Evolutionary conservation across 2,113 vertebrate species (phyloP), one percentile per base, ranked within the genome.

Genomic region (Struthio camelus): DNA sequence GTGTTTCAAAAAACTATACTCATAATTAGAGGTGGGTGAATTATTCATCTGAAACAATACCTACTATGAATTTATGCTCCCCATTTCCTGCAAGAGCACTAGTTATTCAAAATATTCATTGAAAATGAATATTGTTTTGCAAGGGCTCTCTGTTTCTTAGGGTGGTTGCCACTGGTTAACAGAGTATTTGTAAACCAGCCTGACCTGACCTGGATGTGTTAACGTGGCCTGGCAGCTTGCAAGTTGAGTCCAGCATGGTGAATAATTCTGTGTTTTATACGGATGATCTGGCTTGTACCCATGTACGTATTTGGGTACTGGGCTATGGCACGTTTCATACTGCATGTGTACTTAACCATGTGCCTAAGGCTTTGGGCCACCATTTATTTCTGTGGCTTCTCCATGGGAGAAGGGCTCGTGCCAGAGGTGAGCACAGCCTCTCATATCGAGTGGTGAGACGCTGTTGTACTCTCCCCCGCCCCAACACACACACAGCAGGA

Each of bases 291-390:
- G 5, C 5, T 32, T 9, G 11, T 7, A 42, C 4, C 0, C 1
- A 0, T 11, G 46, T 4, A 0, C 1, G 0, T 12, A 32, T 28
- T 30, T 32, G 44, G 67, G 25, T 40, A 9, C 54, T 51, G 14
- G 40, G 64, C 27, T 69, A 4, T 18, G n/a, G 36, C 24, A 46
- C 5, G 2, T 6, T 28, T 66, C 48, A 11, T 66, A 16, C 14
- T 12, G 24, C 30, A 8, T 5, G 38, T 32, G 4, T 51, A 7
- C 42, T 79, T 54, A 14, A 18, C 20, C 19, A 34, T 0, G 0
- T 14, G 12, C 42, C 12, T n/a, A 42, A 10, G 18, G 25, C 80
- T 89, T 80, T 46, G n/a, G 80, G 16, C 40, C 51, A n/a, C 28
- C 7, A 4, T 16, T 28, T 46, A 32, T 62, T 89, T 42, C 54